Percentiles rank a stretch among this genome's conserved stretches.
phyloP scores from a whole-genome alignment of 2,888 invertebrate genomes.

The Syrphus vitripennis region DNA sequence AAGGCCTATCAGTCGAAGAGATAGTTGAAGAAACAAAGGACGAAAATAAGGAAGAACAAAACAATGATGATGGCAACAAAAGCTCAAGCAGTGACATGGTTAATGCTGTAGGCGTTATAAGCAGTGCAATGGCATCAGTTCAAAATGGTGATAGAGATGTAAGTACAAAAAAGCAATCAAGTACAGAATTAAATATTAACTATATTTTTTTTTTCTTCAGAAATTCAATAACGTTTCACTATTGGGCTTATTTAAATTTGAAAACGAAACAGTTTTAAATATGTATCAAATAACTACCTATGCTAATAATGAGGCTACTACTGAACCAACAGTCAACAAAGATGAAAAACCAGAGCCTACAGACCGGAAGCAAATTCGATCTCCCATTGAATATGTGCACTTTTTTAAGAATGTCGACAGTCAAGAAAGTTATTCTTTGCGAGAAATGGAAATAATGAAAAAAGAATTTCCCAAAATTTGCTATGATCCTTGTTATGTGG shows the following conservation, averaged over 20 bases:
- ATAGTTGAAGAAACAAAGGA: background rate
- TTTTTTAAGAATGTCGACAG: conserved; percentile 77
- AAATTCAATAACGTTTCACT: conserved; percentile 77
- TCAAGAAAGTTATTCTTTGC: conserved; percentile 76
- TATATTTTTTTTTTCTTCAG: conserved; percentile 70
- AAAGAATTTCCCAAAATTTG: conserved; percentile 80
- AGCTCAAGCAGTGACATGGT: conserved; percentile 75
- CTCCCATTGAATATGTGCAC: conserved; percentile 79
- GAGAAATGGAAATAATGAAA: conserved; percentile 80
- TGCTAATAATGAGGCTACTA: conserved; percentile 65
- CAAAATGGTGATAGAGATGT: conserved; percentile 79
- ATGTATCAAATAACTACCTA: conserved; percentile 80
- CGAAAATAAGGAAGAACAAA: conserved; percentile 75
- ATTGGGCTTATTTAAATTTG: conserved; percentile 79
- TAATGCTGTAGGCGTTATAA: conserved; percentile 80
- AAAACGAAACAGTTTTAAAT: conserved; percentile 79
- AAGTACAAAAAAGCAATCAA: conserved; percentile 44
- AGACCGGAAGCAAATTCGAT: conserved; percentile 77
- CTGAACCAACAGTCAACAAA: conserved; percentile 74
- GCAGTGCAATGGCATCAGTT: conserved; percentile 80
- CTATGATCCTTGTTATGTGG: conserved; percentile 80
- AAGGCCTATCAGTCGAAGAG: background rate
- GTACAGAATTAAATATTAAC: background rate
- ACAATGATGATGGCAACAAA: conserved; percentile 74
- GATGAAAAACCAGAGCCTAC: conserved; percentile 78